A percentile compares a stretch with the other conserved stretches of the same genome.
phyloP scores from a whole-genome alignment of 2,797 vertebrate species.

The Malurus leucopterus region DNA sequence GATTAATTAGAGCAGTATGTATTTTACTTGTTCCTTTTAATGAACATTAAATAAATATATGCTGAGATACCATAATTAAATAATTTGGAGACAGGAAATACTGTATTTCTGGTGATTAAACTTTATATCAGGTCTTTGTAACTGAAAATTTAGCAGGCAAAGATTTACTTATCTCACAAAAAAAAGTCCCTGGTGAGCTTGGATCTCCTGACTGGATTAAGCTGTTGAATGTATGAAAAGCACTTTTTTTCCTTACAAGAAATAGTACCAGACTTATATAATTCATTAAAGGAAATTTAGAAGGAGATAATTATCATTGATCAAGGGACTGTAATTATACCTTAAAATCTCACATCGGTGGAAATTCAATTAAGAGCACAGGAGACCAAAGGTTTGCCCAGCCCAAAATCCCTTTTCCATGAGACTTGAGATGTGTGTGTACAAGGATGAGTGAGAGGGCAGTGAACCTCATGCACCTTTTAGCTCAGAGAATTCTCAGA shows the following conservation, averaged over 20 bases:
- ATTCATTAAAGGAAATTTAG: constrained; percentile 21
- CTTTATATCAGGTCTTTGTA: not conserved
- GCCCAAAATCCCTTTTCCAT: not conserved
- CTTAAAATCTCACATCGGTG: constrained; percentile 11
- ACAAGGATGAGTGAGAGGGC: not conserved
- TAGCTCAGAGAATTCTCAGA: not conserved
- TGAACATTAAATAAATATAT: not conserved
- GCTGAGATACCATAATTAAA: not conserved
- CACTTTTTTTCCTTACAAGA: not conserved
- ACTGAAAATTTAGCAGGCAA: not conserved
- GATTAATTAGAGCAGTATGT: not conserved
- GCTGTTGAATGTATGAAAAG: not conserved
- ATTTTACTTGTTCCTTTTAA: not conserved
- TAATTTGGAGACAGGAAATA: not conserved
- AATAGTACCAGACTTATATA: not conserved
- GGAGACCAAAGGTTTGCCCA: not conserved
- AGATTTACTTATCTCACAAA: not conserved
- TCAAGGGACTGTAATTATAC: constrained; percentile 17
- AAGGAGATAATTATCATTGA: not conserved
- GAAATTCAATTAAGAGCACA: constrained; percentile 31
- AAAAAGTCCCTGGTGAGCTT: not conserved
- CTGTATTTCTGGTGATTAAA: not conserved
- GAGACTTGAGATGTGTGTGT: fast-evolving
- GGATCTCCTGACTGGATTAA: not conserved
- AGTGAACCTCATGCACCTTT: fast-evolving